Conservation (phyloP, 2,888 invertebrate genomes). For the Leptinotarsa juncta region DNA sequence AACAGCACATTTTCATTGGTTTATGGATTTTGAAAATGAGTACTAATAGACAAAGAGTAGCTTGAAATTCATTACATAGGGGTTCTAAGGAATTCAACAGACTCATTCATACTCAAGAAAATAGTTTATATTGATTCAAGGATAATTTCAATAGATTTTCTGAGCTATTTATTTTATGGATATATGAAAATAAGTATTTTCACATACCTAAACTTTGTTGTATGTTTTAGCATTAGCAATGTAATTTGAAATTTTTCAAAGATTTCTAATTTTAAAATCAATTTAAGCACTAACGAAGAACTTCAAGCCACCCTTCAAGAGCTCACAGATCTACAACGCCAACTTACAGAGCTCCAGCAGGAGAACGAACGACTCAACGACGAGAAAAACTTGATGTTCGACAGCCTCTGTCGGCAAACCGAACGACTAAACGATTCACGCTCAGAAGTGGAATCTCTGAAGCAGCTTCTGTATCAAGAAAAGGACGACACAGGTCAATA, state of each 20-base stretch:
- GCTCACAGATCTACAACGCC: slow-evolving; percentile 88
- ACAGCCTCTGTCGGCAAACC: slow-evolving; percentile 91
- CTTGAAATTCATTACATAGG: too few relatives aligned
- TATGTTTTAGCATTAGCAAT: too few relatives aligned
- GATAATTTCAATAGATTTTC: too few relatives aligned
- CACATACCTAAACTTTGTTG: too few relatives aligned
- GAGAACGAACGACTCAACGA: slow-evolving; percentile 89
- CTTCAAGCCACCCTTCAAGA: slow-evolving; percentile 94
- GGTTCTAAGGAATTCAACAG: too few relatives aligned
- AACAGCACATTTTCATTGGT: too few relatives aligned
- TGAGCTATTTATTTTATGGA: too few relatives aligned
- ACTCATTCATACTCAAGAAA: too few relatives aligned
- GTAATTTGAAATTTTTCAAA: not conserved
- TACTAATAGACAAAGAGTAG: too few relatives aligned
- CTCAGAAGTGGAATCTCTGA: slow-evolving; percentile 85
- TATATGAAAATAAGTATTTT: too few relatives aligned
- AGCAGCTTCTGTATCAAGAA: slow-evolving; percentile 80
- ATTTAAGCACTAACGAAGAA: slow-evolving; percentile 86
- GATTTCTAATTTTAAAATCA: not conserved
- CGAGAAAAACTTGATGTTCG: slow-evolving; percentile 89
- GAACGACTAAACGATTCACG: slow-evolving; percentile 91
- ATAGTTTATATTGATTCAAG: too few relatives aligned
- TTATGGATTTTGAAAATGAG: too few relatives aligned
- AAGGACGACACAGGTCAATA: slow-evolving; percentile 68
- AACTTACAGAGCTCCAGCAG: slow-evolving; percentile 85